Conservation (phyloP, 2,797 vertebrate genomes). For the Pseudocheirus occidentalis region DNA sequence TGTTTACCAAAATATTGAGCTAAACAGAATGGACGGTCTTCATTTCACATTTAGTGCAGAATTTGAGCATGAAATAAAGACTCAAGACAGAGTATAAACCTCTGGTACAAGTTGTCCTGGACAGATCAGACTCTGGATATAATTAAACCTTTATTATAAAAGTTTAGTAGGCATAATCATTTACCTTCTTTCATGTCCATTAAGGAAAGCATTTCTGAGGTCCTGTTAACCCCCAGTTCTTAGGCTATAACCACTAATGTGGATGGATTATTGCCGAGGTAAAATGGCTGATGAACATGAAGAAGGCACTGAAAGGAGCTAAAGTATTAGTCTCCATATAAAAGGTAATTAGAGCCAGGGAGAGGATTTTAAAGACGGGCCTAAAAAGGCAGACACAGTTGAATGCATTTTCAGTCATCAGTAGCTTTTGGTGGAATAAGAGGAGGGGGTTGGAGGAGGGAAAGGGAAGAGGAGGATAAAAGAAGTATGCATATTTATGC, state of each 20-base stretch:
- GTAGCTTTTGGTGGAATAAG: conserved; percentile 50
- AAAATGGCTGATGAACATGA: neutral
- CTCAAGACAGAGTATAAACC: neutral
- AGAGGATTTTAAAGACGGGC: conserved; percentile 63
- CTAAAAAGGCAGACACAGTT: conserved; percentile 60
- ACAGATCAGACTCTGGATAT: neutral
- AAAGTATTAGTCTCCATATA: conserved; percentile 52
- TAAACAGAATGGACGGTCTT: neutral
- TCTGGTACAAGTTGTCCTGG: neutral
- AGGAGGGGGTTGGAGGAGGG: conserved; percentile 19
- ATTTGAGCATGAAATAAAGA: neutral
- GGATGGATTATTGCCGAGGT: conserved; percentile 28
- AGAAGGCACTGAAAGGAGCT: conserved; percentile 46
- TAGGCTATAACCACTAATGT: neutral
- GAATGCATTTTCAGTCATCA: conserved; percentile 64
- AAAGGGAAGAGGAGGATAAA: neutral
- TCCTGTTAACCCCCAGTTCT: neutral
- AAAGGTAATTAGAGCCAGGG: conserved; percentile 66
- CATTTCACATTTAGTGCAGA: conserved; percentile 10
- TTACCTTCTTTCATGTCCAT: neutral
- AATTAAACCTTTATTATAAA: neutral
- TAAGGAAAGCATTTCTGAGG: neutral
- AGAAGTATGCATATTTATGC: conserved; percentile 61
- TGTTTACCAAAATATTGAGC: neutral
- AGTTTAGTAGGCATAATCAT: neutral